A percentile compares a stretch with the other conserved stretches of the same genome.
Conservation (phyloP, 2,797 vertebrate genomes). For the Chloroceryle inda region DNA sequence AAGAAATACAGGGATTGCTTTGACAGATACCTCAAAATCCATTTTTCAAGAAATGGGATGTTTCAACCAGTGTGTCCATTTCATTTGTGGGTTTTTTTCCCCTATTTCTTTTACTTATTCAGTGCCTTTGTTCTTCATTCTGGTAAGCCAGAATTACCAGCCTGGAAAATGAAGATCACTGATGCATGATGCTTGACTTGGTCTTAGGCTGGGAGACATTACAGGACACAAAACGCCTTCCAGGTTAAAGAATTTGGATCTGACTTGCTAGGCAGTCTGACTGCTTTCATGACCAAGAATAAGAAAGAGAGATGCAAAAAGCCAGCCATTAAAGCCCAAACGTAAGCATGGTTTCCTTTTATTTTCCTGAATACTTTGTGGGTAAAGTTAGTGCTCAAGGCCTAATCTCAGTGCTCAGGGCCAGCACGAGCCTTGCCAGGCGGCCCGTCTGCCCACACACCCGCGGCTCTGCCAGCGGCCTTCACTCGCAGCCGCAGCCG, state of each 20-base stretch:
- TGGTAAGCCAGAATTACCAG: conserved; percentile 18
- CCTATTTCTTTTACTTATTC: not conserved
- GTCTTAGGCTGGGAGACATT: not conserved
- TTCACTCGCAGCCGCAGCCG: not conserved
- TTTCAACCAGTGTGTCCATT: not conserved
- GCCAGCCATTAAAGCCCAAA: not conserved
- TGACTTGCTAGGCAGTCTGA: not conserved
- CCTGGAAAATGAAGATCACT: conserved; percentile 25
- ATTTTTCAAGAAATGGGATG: conserved; percentile 63
- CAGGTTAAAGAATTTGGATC: conserved; percentile 34
- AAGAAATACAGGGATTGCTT: conserved; percentile 42
- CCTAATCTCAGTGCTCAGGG: not conserved
- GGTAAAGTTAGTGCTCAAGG: not conserved
- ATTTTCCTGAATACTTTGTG: conserved; percentile 39
- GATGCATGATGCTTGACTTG: not conserved
- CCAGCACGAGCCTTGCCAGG: not conserved
- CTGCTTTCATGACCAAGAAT: conserved; percentile 58
- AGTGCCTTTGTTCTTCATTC: not conserved
- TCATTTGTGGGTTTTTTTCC: not conserved
- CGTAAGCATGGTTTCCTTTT: conserved; percentile 35
- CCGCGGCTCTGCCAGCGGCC: not conserved
- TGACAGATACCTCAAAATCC: conserved; percentile 67
- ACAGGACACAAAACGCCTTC: conserved; percentile 24
- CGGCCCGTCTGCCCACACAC: not conserved
- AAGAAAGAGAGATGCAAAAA: conserved; percentile 24